Conservation (phyloP, 2,888 invertebrate genomes). For the Ceramica pisi region DNA sequence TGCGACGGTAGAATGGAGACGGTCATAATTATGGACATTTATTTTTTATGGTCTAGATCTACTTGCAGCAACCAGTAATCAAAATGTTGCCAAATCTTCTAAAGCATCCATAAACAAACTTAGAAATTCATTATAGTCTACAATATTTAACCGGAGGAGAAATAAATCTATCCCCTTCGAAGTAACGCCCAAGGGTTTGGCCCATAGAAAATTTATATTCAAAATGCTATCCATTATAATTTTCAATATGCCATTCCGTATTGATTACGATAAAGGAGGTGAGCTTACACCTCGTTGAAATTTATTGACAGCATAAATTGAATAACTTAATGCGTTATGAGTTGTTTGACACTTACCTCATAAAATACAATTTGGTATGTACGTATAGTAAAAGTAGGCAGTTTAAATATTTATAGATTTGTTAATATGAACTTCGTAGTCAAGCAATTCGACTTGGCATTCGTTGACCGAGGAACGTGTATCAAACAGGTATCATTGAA, state of each 20-base stretch:
- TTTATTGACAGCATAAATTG: conserved; percentile 68
- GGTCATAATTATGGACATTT: not conserved
- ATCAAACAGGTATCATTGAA: conserved; percentile 4
- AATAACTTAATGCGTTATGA: conserved; percentile 63
- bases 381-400: conserved; percentile 19
- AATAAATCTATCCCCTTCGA: conserved; percentile 59
- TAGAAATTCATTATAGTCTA: conserved; percentile 24
- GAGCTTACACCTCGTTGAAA: conserved; percentile 63
- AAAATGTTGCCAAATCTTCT: not conserved
- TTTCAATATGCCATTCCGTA: conserved; percentile 60
- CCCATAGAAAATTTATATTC: conserved; percentile 63
- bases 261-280: conserved; percentile 64
- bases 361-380: conserved; percentile 65
- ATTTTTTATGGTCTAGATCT: not conserved
- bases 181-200: conserved; percentile 58
- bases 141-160: conserved; percentile 36
- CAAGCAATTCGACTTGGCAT: conserved; percentile 34
- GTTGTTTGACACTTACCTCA: conserved; percentile 60
- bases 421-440: conserved; percentile 34
- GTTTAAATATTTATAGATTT: conserved; percentile 48
- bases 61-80: not conserved
- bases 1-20: not conserved
- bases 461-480: conserved; percentile 9
- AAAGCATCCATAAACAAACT: conserved; percentile 16
- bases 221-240: conserved; percentile 62